Percentiles rank a stretch among this genome's conserved stretches.
Evolutionary conservation across 2,888 invertebrate species (phyloP).

Genomic region (Tetragnatha montana): DNA sequence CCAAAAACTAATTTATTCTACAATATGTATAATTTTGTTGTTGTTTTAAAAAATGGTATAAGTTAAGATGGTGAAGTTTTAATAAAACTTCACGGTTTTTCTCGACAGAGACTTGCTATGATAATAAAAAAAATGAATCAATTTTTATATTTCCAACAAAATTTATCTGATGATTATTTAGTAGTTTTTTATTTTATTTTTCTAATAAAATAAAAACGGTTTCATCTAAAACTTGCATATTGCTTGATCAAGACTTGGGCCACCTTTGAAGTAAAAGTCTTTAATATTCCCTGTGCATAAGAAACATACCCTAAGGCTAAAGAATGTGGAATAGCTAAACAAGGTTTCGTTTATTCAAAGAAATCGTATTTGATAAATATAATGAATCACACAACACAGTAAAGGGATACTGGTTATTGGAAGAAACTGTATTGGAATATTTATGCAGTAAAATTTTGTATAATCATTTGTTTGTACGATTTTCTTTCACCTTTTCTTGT

Average conservation of each 20-base stretch:
- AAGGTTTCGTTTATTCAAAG: background rate
- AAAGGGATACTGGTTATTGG: background rate
- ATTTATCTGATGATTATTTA: too few relatives aligned
- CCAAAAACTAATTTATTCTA: slow-evolving; percentile 39
- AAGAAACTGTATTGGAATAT: background rate
- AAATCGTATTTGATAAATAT: background rate
- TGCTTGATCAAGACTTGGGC: too few relatives aligned
- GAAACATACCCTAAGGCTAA: background rate
- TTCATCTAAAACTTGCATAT: too few relatives aligned
- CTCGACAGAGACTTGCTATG: too few relatives aligned
- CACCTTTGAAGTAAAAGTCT: too few relatives aligned
- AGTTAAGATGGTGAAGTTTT: too few relatives aligned
- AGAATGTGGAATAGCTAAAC: background rate
- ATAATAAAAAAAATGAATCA: too few relatives aligned
- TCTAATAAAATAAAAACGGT: too few relatives aligned
- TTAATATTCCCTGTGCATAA: background rate
- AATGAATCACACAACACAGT: background rate
- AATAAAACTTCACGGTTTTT: too few relatives aligned
- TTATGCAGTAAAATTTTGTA: background rate
- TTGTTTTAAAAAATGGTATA: too few relatives aligned
- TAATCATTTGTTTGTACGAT: background rate
- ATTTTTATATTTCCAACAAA: too few relatives aligned
- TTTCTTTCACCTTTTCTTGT: background rate
- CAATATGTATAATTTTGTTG: background rate
- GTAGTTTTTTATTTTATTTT: too few relatives aligned